A percentile compares a stretch with the other conserved stretches of the same genome.
Conservation (phyloP, 2,113 vertebrate species). For the Pteruthius melanotis region DNA sequence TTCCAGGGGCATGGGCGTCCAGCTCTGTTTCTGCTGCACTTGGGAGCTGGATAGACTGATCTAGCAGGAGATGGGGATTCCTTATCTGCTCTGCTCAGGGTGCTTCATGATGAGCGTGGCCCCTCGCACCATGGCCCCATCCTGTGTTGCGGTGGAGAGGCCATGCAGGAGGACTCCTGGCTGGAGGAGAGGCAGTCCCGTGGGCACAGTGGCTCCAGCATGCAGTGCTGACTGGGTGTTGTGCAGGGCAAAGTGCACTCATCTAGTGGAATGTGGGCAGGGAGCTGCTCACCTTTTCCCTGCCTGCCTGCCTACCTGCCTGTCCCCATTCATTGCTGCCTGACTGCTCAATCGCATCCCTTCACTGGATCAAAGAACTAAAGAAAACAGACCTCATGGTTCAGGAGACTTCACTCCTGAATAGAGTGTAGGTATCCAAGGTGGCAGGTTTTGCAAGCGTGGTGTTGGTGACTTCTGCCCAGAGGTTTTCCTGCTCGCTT, state of each 20-base stretch:
- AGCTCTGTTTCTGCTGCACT: slow-evolving; percentile 20
- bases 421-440: not conserved
- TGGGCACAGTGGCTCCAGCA: not conserved
- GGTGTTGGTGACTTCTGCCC: not conserved
- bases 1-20: slow-evolving; percentile 60
- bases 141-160: rapidly evolving
- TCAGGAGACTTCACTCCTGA: not conserved
- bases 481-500: not conserved
- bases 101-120: rapidly evolving
- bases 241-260: not conserved
- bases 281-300: not conserved
- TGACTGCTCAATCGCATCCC: not conserved
- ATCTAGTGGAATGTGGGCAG: not conserved
- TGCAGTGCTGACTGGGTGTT: not conserved
- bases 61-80: not conserved
- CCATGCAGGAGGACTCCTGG: not conserved
- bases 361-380: not conserved
- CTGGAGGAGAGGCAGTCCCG: not conserved
- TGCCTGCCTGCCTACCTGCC: not conserved
- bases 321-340: not conserved
- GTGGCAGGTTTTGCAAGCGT: not conserved
- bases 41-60: not conserved
- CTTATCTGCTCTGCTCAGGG: not conserved
- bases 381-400: not conserved
- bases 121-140: rapidly evolving